Evolutionary conservation across 1,140 invertebrate genomes (phyloP), one percentile per base, ranked within the genome.

Genomic region (Lycorma delicatula): DNA sequence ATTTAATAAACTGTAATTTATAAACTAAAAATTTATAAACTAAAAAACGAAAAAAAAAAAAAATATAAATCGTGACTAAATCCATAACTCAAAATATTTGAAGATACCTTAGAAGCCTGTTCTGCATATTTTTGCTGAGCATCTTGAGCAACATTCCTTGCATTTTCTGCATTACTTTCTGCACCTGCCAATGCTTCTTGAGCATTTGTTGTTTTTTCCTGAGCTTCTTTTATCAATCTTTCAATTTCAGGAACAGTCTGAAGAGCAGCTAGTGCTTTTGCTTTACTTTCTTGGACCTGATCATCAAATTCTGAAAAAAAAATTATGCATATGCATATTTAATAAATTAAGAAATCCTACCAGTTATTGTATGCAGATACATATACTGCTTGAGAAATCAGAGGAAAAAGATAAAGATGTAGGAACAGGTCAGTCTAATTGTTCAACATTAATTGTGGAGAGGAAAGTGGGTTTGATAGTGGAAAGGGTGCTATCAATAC

Each of bases 271-370:
- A 85, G 74, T 0, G 91, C 90, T 65, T 82, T 79, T 0, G 70
- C 68, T 50, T 77, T 77, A 22, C 83, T 85, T 16, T 81, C 82
- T 62, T 90, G 81, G 1, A 97, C 91, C 72, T 93, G 81, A 38
- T 86, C 80, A 69, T 96, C 91, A 75, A 97, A 98, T 68, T 87
- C 92, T 87, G 64, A 4, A 49, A 36, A n/a, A 31, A 64, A 72
- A 71, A 62, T 46, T 50, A 38, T 13, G 7, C n/a, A n/a, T n/a
- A n/a, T n/a, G n/a, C n/a, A n/a, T n/a, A n/a, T n/a, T n/a, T n/a
- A n/a, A n/a, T n/a, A n/a, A n/a, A n/a, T n/a, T n/a, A n/a, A n/a
- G n/a, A n/a, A n/a, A n/a, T n/a, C n/a, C n/a, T n/a, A n/a, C n/a
- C n/a, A n/a, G n/a, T n/a, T n/a, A n/a, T n/a, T n/a, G n/a, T n/a